These are phyloP conservation scores for Acanthosepion esculentum DNA, from an alignment of 2,888 invertebrate genomes.

Conservation along the genomic window DNA sequence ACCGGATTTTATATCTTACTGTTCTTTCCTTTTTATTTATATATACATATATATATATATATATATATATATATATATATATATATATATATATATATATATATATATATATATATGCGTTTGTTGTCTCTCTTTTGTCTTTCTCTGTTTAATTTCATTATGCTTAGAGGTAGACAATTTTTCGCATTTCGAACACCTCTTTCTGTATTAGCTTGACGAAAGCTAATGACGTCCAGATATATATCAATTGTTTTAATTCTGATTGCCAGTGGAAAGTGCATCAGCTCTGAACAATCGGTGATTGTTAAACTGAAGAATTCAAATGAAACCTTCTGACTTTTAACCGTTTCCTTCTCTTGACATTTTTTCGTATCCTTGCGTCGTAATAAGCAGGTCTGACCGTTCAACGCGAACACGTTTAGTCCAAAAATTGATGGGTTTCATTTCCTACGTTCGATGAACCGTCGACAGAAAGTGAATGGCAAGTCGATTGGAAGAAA, in stretches of 20 bases:
- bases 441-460: no score
- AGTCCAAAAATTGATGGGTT: no score
- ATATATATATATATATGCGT: no score
- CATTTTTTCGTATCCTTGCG: neutral
- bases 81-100: no score
- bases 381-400: neutral
- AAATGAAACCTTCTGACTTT: no score
- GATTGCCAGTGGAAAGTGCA: neutral
- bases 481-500: no score
- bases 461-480: no score
- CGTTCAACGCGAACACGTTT: no score
- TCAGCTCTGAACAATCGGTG: neutral
- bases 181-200: neutral
- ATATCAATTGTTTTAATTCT: neutral
- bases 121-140: neutral
- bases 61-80: no score
- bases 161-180: neutral
- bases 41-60: neutral
- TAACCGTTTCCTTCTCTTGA: no score
- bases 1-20: no score
- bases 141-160: neutral
- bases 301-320: neutral
- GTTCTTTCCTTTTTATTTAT: no score
- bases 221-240: neutral
- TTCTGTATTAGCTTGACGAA: neutral